These are phyloP conservation scores for Cydia amplana DNA, from an alignment of 1,140 invertebrate genomes.

Conservation along the genomic window DNA sequence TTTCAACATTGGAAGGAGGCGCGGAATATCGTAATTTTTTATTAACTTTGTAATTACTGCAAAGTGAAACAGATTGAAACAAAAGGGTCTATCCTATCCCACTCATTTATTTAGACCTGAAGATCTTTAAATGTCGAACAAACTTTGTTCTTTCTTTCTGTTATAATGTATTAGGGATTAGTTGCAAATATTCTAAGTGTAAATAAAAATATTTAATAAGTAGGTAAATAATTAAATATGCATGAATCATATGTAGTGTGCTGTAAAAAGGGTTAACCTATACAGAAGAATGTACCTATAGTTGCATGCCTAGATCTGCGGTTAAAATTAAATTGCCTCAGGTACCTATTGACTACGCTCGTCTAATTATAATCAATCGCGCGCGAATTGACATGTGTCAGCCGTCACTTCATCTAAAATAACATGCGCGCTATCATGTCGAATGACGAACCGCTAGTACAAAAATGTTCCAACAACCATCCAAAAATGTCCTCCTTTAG, in stretches of 20 bases:
- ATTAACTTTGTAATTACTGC: constrained; percentile 46
- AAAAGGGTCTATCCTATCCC: constrained; percentile 52
- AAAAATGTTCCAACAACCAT: background rate
- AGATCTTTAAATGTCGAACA: constrained; percentile 46
- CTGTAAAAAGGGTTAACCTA: too few species aligned
- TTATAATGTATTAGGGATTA: constrained; percentile 44
- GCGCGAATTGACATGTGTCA: constrained; percentile 53
- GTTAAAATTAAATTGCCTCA: constrained; percentile 20
- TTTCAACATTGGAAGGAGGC: constrained; percentile 25
- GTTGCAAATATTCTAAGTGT: too few species aligned
- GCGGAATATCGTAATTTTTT: constrained; percentile 45
- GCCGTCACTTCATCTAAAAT: constrained; percentile 33
- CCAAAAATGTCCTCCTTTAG: background rate
- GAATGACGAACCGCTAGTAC: constrained; percentile 2
- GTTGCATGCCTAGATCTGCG: background rate
- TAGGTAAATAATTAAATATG: too few species aligned
- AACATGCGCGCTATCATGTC: constrained; percentile 4
- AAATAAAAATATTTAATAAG: too few species aligned
- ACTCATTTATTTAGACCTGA: constrained; percentile 57
- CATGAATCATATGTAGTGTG: too few species aligned
- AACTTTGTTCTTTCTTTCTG: constrained; percentile 48
- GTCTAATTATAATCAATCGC: constrained; percentile 54
- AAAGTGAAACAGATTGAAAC: constrained; percentile 47
- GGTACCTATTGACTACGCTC: constrained; percentile 20
- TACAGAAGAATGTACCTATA: background rate